These are phyloP conservation scores for Phallusia fumigata DNA, from an alignment of 23 tunicate species.

Conservation along the genomic window DNA sequence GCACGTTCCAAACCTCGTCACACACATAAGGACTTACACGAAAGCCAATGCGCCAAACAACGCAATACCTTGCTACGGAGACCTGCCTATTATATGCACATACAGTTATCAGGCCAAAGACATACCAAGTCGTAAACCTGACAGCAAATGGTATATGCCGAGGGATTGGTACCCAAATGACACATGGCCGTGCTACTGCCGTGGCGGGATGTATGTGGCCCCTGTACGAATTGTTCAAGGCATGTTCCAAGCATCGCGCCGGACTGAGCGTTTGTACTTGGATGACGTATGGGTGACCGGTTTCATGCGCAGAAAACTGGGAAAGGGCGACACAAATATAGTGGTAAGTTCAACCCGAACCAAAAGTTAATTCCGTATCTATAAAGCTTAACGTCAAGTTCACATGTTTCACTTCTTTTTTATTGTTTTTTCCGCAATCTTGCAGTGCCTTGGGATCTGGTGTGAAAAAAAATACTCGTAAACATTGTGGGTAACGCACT, in stretches of 20 bases:
- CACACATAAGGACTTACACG: slow-evolving; percentile 9
- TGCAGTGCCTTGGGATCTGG: too few relatives aligned
- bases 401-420: too few relatives aligned
- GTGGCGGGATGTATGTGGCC: slow-evolving; percentile 61
- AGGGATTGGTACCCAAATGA: slow-evolving; percentile 11
- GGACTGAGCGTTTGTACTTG: slow-evolving; percentile 26
- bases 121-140: slow-evolving; percentile 18
- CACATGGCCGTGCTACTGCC: slow-evolving; percentile 61
- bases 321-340: slow-evolving; percentile 38
- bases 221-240: slow-evolving; percentile 15
- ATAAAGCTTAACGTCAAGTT: too few relatives aligned
- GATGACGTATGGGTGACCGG: slow-evolving; percentile 89
- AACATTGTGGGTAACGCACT: too few relatives aligned
- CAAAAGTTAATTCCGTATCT: too few relatives aligned
- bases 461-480: too few relatives aligned
- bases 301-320: slow-evolving; percentile 47
- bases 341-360: slow-evolving; percentile 34
- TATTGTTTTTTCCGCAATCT: too few relatives aligned
- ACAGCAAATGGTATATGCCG: slow-evolving; percentile 52
- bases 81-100: slow-evolving; percentile 41
- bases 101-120: slow-evolving; percentile 42
- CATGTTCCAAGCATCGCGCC: slow-evolving; percentile 38
- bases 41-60: not conserved
- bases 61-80: slow-evolving; percentile 27
- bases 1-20: slow-evolving; percentile 42